Percentiles rank a stretch among this genome's conserved stretches.
Conservation (phyloP, 2,113 vertebrate genomes). For the Lonchura striata region DNA sequence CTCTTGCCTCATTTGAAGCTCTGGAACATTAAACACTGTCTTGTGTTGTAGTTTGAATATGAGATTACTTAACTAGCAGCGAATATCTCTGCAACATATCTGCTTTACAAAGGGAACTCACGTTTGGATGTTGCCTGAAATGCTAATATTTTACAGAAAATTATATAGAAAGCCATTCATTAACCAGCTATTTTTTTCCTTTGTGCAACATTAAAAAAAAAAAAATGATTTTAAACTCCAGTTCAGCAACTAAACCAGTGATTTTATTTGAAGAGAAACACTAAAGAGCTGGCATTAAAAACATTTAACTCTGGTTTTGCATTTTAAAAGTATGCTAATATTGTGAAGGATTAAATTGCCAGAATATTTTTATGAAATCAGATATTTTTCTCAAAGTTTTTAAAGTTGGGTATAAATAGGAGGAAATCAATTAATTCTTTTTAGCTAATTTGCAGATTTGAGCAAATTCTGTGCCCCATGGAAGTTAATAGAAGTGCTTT, state of each 20-base stretch:
- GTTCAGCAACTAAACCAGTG: constrained; percentile 8
- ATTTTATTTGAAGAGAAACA: constrained; percentile 49
- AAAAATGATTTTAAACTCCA: not conserved
- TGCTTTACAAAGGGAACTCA: constrained; percentile 28
- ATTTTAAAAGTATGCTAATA: constrained; percentile 63
- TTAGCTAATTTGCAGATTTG: not conserved
- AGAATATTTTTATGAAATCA: constrained; percentile 17
- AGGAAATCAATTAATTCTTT: constrained; percentile 10
- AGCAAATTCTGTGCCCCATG: not conserved
- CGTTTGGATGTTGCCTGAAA: constrained; percentile 3
- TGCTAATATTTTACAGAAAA: constrained; percentile 31
- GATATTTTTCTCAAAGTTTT: not conserved
- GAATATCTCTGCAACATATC: constrained; percentile 40
- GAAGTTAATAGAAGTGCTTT: not conserved
- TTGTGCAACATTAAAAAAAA: not conserved
- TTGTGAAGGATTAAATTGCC: not conserved
- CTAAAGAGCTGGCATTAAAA: constrained; percentile 32
- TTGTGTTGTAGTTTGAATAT: constrained; percentile 29
- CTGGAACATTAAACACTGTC: constrained; percentile 40
- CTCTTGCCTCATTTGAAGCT: constrained; percentile 36
- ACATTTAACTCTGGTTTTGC: constrained; percentile 36
- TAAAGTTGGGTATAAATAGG: not conserved
- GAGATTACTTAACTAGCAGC: constrained; percentile 3
- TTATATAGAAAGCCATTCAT: not conserved
- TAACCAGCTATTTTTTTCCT: constrained; percentile 34